These are phyloP conservation scores for Minunthozetes semirufus DNA, from an alignment of 2,888 invertebrate genomes.

Conservation along the genomic window DNA sequence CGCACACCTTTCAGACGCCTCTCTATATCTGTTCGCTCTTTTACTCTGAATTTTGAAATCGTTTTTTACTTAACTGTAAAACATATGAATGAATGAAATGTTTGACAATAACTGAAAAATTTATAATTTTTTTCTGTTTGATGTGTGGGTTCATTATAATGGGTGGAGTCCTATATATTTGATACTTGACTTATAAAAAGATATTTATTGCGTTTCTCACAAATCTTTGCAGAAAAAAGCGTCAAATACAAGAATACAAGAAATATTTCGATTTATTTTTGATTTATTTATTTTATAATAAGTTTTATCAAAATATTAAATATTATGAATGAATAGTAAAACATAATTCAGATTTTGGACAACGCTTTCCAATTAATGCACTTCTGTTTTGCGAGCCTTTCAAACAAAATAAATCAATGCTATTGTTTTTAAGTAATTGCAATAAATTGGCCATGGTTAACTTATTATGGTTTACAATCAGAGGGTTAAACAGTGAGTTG, in stretches of 20 bases:
- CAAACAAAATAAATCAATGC: too few species aligned
- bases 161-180: not conserved
- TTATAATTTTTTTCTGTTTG: not conserved
- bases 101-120: slow-evolving; percentile 6
- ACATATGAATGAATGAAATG: not conserved
- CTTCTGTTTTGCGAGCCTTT: too few species aligned
- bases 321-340: too few species aligned
- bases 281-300: too few species aligned
- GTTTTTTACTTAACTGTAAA: not conserved
- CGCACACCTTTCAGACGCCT: not conserved
- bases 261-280: not conserved
- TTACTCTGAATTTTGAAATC: not conserved
- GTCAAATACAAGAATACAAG: not conserved
- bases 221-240: not conserved
- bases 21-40: not conserved
- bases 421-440: too few species aligned
- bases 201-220: not conserved
- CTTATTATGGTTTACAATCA: too few species aligned
- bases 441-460: too few species aligned
- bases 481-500: too few species aligned
- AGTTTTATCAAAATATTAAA: too few species aligned
- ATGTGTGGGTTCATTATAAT: slow-evolving; percentile 1
- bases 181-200: slow-evolving; percentile 1
- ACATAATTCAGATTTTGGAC: too few species aligned
- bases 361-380: too few species aligned